Base-by-base conservation (phyloP, 2,113 vertebrate species). In the Melanerpes formicivorus region DNA sequence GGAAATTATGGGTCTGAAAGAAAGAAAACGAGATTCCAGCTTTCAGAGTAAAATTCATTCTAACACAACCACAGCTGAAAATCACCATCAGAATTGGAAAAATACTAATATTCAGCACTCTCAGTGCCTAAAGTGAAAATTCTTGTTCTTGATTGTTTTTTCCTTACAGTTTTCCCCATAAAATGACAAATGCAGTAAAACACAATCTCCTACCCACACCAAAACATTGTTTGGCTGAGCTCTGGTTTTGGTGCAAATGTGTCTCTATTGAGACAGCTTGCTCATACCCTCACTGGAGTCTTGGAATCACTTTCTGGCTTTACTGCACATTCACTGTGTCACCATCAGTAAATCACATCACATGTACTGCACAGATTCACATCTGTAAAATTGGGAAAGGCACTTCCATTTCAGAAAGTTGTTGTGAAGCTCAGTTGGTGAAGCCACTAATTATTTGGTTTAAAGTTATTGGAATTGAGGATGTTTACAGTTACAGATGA, bases 291-390 rank as follows among this genome's bases (percentile, higher is more conserved):
- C 84, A 60, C 32, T 11, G 1, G 55, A 89, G 92, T 26, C 84
- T 80, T 94, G 92, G 96, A 94, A 90, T 19, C 18, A 21, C 77
- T 94, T 96, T 92, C 93, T 96, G 95, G 95, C 78, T 94, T 73
- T 80, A 66, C 64, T 84, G 18, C 84, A 82, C 46, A 88, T 80
- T 54, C 76, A 77, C 75, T 89, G 56, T 90, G 84, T 87, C 79
- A 93, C 70, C 78, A 16, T 82, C 80, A 92, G 89, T 93, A 94
- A 95, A 93, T 96, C 90, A 92, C 56, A 73, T 32, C 71, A 82
- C 84, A 67, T 66, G 74, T 23, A 76, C 56, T 73, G 56, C 74
- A 80, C 94, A 93, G 87, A 95, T 93, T 87, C 94, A 84, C 75
- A 84, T 96, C 79, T 77, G 89, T 82, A 95, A 93, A 87, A 87